Evolutionary conservation across 2,113 vertebrate species (phyloP).

Genomic region (Pachycephala philippinensis): DNA sequence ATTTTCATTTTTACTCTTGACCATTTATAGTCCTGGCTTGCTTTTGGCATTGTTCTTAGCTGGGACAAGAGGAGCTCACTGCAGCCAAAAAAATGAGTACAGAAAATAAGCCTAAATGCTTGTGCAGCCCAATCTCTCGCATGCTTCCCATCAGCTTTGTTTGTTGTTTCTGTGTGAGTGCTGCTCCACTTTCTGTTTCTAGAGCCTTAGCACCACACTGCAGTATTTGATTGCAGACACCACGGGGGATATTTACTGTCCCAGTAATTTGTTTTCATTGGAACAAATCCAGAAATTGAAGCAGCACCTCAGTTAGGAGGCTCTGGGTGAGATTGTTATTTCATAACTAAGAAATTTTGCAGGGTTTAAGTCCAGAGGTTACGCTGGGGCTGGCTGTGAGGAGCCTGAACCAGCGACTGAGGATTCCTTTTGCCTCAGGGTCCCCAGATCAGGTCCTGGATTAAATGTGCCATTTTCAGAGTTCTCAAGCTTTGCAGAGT

Average conservation of each 20-base stretch:
- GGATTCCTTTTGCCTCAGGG: background rate
- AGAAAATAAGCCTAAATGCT: background rate
- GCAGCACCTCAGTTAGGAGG: background rate
- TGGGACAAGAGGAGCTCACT: constrained; percentile 13
- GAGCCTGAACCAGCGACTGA: background rate
- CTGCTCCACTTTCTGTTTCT: constrained; percentile 14
- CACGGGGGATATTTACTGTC: constrained; percentile 31
- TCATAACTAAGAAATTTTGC: background rate
- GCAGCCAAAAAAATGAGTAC: constrained; percentile 13
- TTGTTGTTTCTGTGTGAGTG: background rate
- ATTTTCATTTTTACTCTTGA: constrained; percentile 19
- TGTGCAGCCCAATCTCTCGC: background rate
- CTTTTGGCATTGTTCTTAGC: constrained; percentile 22
- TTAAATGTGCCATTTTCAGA: background rate
- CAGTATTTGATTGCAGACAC: background rate
- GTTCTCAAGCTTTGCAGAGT: background rate
- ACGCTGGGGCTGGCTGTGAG: background rate
- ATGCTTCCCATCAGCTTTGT: background rate
- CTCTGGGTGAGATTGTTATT: constrained; percentile 2
- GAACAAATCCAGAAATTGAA: background rate
- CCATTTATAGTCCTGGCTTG: constrained; percentile 32
- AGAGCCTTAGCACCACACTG: background rate
- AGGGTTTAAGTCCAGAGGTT: background rate
- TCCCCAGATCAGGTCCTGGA: background rate
- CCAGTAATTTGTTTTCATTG: constrained; percentile 20